A percentile compares a stretch with the other conserved stretches of the same genome.
Evolutionary conservation across 2,113 vertebrate genomes (phyloP).

Genomic region (Labeo rohita): DNA sequence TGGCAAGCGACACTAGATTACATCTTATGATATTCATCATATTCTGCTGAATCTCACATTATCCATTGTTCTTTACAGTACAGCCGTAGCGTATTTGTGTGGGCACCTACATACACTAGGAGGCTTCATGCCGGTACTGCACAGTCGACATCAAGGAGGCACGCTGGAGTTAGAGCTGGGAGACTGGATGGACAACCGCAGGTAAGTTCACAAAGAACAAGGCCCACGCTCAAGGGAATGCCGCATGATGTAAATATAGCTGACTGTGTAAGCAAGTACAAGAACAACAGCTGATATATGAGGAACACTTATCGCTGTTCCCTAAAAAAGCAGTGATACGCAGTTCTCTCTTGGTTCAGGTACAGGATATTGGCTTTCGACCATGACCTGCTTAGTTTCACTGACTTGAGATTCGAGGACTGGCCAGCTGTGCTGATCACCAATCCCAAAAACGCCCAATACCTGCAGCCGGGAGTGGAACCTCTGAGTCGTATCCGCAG

Average conservation of each 20-base stretch:
- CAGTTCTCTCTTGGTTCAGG: constrained; percentile 68
- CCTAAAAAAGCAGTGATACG: neutral
- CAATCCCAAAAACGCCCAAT: constrained; percentile 92
- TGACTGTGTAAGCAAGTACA: neutral
- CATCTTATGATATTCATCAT: neutral
- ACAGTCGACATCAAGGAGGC: constrained; percentile 86
- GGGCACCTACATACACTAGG: constrained; percentile 94
- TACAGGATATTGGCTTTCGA: constrained; percentile 92
- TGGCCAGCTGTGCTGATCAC: constrained; percentile 96
- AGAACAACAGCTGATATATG: neutral
- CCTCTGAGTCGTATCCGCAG: constrained; percentile 82
- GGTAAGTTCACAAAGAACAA: constrained; percentile 66
- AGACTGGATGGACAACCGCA: constrained; percentile 95
- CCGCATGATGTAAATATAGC: neutral
- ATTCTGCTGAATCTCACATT: neutral
- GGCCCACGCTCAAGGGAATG: neutral
- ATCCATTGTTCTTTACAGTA: constrained; percentile 70
- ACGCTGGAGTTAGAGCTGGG: constrained; percentile 94
- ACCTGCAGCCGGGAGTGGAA: constrained; percentile 85
- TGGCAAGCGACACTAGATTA: neutral
- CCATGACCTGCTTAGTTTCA: constrained; percentile 94
- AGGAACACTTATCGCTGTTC: neutral
- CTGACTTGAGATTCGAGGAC: constrained; percentile 86
- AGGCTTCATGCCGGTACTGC: constrained; percentile 89
- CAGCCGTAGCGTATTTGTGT: constrained; percentile 91